Percentiles rank a stretch among this genome's conserved stretches.
Conservation (phyloP, 2,797 vertebrate genomes). For the Gambusia yucatana region DNA sequence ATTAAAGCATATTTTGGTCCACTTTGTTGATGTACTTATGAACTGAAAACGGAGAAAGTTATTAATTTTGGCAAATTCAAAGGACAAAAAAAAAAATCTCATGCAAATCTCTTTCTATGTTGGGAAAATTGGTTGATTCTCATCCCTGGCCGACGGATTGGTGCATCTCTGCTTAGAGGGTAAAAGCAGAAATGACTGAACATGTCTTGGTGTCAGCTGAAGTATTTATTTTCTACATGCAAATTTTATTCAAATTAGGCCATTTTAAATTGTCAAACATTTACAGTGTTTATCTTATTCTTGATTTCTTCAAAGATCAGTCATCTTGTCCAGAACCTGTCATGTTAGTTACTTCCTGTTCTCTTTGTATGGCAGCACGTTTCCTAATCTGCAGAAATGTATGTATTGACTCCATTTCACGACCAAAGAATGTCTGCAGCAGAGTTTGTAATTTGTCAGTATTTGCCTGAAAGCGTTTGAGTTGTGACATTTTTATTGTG, state of each 20-base stretch:
- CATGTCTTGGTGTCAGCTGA: background rate
- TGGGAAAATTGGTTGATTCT: background rate
- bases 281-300: conserved; percentile 1
- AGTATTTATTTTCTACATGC: conserved; percentile 7
- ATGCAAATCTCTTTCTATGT: too few relatives aligned
- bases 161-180: background rate
- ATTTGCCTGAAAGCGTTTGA: conserved; percentile 45
- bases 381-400: conserved; percentile 27
- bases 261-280: background rate
- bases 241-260: conserved; percentile 17
- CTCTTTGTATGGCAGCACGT: conserved; percentile 60
- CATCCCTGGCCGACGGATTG: background rate
- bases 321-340: conserved; percentile 1
- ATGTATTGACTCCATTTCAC: conserved; percentile 58
- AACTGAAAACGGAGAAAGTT: background rate
- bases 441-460: conserved; percentile 48
- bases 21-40: background rate
- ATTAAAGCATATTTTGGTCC: background rate
- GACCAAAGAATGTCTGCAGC: conserved; percentile 80
- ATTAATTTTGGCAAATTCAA: background rate
- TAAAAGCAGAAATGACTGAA: background rate
- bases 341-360: conserved; percentile 41
- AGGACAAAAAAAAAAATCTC: background rate
- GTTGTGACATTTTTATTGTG: conserved; percentile 43
- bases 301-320: background rate